phyloP scores from a whole-genome alignment of 2,113 vertebrate species.

The Emydura subglobosa region DNA sequence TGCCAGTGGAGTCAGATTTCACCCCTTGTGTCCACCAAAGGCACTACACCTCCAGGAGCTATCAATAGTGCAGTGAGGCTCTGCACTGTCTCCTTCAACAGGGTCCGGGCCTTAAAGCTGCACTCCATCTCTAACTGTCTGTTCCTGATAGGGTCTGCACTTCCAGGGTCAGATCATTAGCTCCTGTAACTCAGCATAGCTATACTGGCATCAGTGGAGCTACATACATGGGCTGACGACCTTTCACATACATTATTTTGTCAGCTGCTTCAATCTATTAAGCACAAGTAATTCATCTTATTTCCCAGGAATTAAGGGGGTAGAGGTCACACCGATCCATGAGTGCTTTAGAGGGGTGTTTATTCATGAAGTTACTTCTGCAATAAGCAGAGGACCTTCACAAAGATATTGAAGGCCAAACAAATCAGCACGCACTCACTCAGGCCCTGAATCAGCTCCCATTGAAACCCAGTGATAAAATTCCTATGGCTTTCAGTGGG shows the following conservation, averaged over 20 bases:
- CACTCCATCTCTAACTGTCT: fast-evolving
- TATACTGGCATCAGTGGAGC: not conserved
- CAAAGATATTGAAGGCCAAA: not conserved
- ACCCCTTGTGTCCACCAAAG: no score
- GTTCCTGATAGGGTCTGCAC: not conserved
- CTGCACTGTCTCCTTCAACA: not conserved
- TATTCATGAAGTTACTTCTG: not conserved
- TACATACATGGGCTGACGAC: not conserved
- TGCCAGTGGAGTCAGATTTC: not conserved
- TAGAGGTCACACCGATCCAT: not conserved
- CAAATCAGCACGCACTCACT: not conserved
- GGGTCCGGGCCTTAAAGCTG: not conserved
- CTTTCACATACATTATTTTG: not conserved
- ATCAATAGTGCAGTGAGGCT: not conserved
- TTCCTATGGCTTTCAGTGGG: not conserved
- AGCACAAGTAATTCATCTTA: not conserved
- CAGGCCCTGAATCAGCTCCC: not conserved
- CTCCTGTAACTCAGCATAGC: not conserved
- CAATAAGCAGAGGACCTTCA: not conserved
- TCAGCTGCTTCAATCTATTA: not conserved
- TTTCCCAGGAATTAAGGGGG: not conserved
- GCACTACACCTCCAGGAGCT: not conserved
- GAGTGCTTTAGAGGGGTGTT: not conserved
- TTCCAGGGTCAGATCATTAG: not conserved
- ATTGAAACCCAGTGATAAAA: not conserved